Conservation (phyloP, 2,113 vertebrate species). For the Phasianus colchicus region DNA sequence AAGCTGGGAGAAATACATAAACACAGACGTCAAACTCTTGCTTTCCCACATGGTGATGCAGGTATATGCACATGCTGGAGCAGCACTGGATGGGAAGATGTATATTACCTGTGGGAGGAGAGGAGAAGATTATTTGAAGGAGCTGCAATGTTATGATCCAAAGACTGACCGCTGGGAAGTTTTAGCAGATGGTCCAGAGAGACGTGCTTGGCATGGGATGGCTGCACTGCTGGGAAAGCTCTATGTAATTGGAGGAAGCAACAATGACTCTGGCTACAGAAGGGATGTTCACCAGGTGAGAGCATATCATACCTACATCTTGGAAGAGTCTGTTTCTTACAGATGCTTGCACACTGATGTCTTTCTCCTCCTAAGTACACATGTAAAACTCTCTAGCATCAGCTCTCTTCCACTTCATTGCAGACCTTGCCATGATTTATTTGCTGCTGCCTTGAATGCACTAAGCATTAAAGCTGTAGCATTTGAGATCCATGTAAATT, state of each 20-base stretch:
- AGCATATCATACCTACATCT: neutral
- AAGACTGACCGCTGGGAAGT: constrained; percentile 81
- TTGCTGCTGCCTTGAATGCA: neutral
- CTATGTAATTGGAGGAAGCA: constrained; percentile 95
- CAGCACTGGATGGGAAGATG: constrained; percentile 87
- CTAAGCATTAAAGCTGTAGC: neutral
- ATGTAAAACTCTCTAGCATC: neutral
- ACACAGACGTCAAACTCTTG: neutral
- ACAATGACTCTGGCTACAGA: constrained; percentile 87
- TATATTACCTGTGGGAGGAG: constrained; percentile 92
- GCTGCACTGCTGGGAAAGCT: constrained; percentile 84
- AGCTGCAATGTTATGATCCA: constrained; percentile 91
- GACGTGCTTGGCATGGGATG: constrained; percentile 94
- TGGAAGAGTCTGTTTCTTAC: neutral
- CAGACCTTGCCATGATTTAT: neutral
- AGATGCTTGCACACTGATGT: neutral
- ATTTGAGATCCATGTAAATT: neutral
- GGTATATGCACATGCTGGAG: constrained; percentile 94
- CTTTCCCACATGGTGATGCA: constrained; percentile 27
- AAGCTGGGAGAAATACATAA: neutral
- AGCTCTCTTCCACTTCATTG: neutral
- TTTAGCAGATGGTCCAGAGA: constrained; percentile 86
- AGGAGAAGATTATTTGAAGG: constrained; percentile 87
- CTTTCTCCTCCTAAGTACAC: neutral
- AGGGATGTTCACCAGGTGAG: constrained; percentile 93